Base-by-base conservation (phyloP, 2,113 vertebrate species). In the Phainopepla nitens region DNA sequence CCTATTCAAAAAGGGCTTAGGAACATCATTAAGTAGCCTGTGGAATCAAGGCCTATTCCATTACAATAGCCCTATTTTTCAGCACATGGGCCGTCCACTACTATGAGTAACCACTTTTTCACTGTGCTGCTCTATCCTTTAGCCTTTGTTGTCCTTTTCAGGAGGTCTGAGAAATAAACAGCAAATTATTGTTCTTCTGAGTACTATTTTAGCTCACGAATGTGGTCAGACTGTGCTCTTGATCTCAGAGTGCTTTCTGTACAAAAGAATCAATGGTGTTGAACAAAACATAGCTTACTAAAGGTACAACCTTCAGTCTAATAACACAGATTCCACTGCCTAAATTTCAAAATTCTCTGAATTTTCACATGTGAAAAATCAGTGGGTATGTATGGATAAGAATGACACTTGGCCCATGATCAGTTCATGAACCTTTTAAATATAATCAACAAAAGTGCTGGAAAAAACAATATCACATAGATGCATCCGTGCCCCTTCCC, bases 31-130 rank as follows among this genome's bases (percentile, higher is more conserved):
- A 89, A 94, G 66, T 13, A 72, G 81, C 50, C 66, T 85, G 47
- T 16, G 9, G 58, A 92, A 92, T 85, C 64, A 73, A 87, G 71
- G 82, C 68, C 47, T 90, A 23, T 73, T 79, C 78, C 33, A 42
- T 24, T 58, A 95, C 78, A 97, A 91, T 69, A 80, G 54, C 9
- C 21, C 61, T 91, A 85, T 95, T 95, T 95, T 87, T 58, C 68
- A 70, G 64, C 39, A 66, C 47, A 88, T 87, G 69, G 82, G 60
- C 33, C 25, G 2, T 49, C 65, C 31, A 18, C 54, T 78, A 18
- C 41, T 61, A 33, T 49, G 36, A 56, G 24, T 69, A 85, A 72
- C 45, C 51, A 50, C 27, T 91, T 80, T 56, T 54, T 62, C 79
- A 53, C 45, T 71, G 23, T n/a, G 49, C 25, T 83, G 42, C n/a